Percentiles rank a stretch among this genome's conserved stretches.
Conservation (phyloP, 2,113 vertebrate genomes). For the Otocyon megalotis region DNA sequence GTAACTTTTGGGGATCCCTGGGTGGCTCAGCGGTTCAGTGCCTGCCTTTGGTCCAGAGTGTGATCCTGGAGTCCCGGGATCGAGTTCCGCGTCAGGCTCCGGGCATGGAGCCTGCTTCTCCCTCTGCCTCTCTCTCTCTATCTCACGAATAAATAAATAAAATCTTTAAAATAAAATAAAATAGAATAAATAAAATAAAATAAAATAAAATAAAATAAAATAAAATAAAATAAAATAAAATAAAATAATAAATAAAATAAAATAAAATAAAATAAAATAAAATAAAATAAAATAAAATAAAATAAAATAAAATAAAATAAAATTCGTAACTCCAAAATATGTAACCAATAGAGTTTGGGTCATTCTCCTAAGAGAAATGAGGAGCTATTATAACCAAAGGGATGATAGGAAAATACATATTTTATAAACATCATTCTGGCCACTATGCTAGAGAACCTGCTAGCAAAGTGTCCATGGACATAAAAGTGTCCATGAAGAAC, state of each 20-base stretch:
- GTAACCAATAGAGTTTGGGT: not conserved
- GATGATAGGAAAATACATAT: not conserved
- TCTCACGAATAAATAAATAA: too few relatives aligned
- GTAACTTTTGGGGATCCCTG: not conserved
- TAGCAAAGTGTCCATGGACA: not conserved
- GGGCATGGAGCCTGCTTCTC: too few relatives aligned
- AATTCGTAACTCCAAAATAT: constrained; percentile 19
- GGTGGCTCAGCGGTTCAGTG: too few relatives aligned
- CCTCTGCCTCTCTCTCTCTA: too few relatives aligned
- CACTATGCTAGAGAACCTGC: not conserved
- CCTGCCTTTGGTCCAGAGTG: too few relatives aligned
- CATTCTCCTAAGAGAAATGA: not conserved
- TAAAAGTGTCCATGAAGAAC: not conserved
- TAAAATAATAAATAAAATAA: too few relatives aligned
- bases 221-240: not conserved
- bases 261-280: not conserved
- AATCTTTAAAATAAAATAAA: too few relatives aligned
- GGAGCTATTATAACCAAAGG: not conserved
- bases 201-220: not conserved
- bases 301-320: too few relatives aligned
- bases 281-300: not conserved
- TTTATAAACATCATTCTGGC: not conserved
- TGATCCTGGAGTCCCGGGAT: too few relatives aligned
- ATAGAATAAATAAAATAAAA: too few relatives aligned
- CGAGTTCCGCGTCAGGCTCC: too few relatives aligned